Evolutionary conservation across 2,113 vertebrate species (phyloP).

Genomic region (Arothron firmamentum): DNA sequence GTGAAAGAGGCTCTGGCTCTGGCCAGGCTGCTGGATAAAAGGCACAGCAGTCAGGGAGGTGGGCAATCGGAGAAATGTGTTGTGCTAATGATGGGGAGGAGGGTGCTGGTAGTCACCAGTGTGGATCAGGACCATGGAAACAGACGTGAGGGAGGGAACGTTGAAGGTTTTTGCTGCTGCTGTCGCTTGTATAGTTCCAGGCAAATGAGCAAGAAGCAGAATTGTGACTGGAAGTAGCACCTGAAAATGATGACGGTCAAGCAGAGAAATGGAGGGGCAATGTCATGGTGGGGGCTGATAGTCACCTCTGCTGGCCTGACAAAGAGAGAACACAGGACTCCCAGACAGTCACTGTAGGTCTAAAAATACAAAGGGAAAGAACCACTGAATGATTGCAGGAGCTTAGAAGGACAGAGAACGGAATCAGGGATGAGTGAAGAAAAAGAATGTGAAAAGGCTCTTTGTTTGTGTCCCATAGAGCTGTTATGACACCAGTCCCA

Average conservation of each 20-base stretch:
- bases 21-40: conserved; percentile 51
- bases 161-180: conserved; percentile 2
- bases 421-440: conserved; percentile 29
- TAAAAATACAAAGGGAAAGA: too few species aligned
- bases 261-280: conserved; percentile 41
- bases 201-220: conserved; percentile 15
- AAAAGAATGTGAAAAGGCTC: conserved; percentile 51
- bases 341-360: too few species aligned
- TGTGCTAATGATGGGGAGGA: conserved; percentile 64
- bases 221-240: conserved; percentile 36
- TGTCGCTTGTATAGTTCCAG: conserved; percentile 3
- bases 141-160: conserved; percentile 64
- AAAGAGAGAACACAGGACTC: conserved; percentile 13
- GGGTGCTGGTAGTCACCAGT: conserved; percentile 65
- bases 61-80: conserved; percentile 40
- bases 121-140: conserved; percentile 61
- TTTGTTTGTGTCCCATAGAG: conserved; percentile 50
- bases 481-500: conserved; percentile 54
- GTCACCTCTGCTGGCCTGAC: conserved; percentile 36
- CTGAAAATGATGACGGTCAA: conserved; percentile 34
- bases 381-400: conserved; percentile 9
- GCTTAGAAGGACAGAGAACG: conserved; percentile 4
- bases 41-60: conserved; percentile 64
- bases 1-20: conserved; percentile 37
- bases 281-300: conserved; percentile 17